Evolutionary conservation across 2,888 invertebrate species (phyloP).

Genomic region (Camponotus fellah): DNA sequence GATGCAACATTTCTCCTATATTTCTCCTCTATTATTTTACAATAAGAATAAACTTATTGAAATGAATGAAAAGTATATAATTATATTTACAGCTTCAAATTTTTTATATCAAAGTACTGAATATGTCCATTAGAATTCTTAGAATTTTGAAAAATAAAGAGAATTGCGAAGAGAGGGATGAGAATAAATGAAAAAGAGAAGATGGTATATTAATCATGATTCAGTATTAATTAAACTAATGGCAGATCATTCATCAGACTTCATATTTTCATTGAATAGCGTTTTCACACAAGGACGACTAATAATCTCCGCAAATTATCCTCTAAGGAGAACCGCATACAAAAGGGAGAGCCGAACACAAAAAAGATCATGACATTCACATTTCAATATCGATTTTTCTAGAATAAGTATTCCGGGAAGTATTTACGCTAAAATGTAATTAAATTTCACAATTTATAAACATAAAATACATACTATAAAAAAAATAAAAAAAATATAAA

Average conservation of each 20-base stretch:
- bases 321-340: not conserved
- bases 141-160: not conserved
- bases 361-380: not conserved
- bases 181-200: not conserved
- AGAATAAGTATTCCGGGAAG: not conserved
- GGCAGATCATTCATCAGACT: not conserved
- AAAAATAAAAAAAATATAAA: no score
- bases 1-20: not conserved
- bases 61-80: not conserved
- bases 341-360: not conserved
- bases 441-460: not conserved
- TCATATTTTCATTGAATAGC: constrained; percentile 3
- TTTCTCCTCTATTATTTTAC: not conserved
- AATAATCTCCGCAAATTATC: not conserved
- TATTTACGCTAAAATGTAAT: not conserved
- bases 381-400: not conserved
- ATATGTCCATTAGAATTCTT: not conserved
- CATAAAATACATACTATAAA: not conserved
- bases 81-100: not conserved
- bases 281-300: not conserved
- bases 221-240: constrained; percentile 6
- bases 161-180: not conserved
- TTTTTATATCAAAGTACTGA: not conserved
- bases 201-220: not conserved
- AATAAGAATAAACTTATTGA: not conserved